These are phyloP conservation scores for Rhagonycha fulva DNA, from an alignment of 2,888 invertebrate genomes.

Conservation along the genomic window DNA sequence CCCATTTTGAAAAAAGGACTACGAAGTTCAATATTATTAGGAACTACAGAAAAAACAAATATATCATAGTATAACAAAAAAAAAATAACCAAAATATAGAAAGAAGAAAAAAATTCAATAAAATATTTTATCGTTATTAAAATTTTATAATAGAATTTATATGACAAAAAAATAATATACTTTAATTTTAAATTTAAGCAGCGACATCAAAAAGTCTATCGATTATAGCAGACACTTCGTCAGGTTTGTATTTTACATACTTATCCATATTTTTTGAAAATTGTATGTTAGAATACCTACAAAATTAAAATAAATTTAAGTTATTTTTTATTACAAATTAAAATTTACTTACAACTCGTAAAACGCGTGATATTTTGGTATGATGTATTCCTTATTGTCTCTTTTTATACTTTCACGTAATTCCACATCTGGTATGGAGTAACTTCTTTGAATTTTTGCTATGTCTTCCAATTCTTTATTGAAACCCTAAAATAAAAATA, in stretches of 20 bases:
- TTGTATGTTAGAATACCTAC: conserved; percentile 70
- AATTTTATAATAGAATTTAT: background rate
- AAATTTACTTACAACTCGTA: conserved; percentile 65
- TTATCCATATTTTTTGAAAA: conserved; percentile 95
- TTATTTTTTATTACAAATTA: background rate
- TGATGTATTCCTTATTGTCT: conserved; percentile 86
- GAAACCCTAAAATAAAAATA: conserved; percentile 70
- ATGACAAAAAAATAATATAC: background rate
- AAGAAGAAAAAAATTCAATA: background rate
- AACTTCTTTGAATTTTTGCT: conserved; percentile 81
- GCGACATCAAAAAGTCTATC: conserved; percentile 93
- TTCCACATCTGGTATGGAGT: conserved; percentile 92
- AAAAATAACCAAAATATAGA: too few relatives aligned
- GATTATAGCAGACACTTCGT: conserved; percentile 80
- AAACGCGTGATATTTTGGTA: conserved; percentile 84
- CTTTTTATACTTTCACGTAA: conserved; percentile 84
- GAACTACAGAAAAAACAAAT: too few relatives aligned
- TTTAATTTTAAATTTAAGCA: conserved; percentile 58
- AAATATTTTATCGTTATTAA: background rate
- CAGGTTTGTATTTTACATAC: conserved; percentile 88
- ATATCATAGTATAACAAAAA: too few relatives aligned
- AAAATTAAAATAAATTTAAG: conserved; percentile 26
- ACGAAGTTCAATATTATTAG: too few relatives aligned
- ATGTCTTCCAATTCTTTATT: conserved; percentile 96
- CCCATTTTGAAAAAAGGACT: too few relatives aligned